Evolutionary conservation across 1,140 invertebrate species (phyloP), one percentile per base, ranked within the genome.

Genomic region (Trichonephila clavata): DNA sequence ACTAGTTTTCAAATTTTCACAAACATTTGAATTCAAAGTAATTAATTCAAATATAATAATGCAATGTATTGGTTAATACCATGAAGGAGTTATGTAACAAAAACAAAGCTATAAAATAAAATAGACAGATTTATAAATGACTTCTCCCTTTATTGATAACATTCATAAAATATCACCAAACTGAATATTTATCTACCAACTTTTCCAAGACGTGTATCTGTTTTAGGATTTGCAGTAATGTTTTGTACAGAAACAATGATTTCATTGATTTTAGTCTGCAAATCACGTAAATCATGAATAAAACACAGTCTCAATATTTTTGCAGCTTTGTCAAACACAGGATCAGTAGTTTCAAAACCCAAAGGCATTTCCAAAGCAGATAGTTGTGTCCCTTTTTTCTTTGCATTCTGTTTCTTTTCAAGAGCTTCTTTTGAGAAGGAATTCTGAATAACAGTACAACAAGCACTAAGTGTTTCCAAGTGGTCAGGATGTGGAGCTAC

Each of bases 161-260:
- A 50, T 50, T 50, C 50, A 50, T 13, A 50, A 50, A 50, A 50
- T 50, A 50, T 50, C 50, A 50, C 1, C 7, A 50, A 7, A 50
- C 10, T 39, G 20, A 10, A 77, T 94, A 94, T 63, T 95, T 94
- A 96, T 63, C 95, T 94, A 24, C 99, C 99, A 95, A 99, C 98
- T 97, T 98, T 98, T 90, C 99, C 99, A 43, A 99, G 96, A 95
- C 97, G 97, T 4, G 98, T 98, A 95, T 99, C 98, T 95, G 99
- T 99, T 96, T 99, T 99, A 18, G 99, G 99, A 97, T 99, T 98
- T 14, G 99, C 99, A 21, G 99, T 99, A 10, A 99, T 96, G 93
- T 96, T 97, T 96, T 99, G 99, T 2, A 99, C 98, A 92, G 97
- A 97, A 4, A 99, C 99, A 95, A 99, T 97, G 5, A 98, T 97